A percentile compares a stretch with the other conserved stretches of the same genome.
Evolutionary conservation across 2,113 vertebrate genomes (phyloP).

Genomic region (Chaetura pelagica): DNA sequence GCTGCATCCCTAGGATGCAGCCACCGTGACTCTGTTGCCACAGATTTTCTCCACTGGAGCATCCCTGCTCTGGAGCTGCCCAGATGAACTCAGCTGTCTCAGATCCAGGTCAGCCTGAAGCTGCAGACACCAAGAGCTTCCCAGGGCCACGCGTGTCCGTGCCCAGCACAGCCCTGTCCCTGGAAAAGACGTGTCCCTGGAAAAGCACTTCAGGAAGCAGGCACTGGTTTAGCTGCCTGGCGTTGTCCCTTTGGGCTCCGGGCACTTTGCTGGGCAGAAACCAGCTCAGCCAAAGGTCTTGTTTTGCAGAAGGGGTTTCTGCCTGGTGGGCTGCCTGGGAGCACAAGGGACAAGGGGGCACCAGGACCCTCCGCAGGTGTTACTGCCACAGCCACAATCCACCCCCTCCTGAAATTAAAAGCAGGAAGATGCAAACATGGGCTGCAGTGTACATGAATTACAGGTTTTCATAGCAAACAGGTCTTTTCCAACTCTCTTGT

Average conservation of each 20-base stretch:
- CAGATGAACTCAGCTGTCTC: not conserved
- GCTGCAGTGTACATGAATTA: accelerated
- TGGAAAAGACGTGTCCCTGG: no score
- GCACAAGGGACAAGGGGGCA: not conserved
- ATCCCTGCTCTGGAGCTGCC: not conserved
- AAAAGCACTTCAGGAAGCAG: not conserved
- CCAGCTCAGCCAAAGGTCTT: accelerated
- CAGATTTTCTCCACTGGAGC: not conserved
- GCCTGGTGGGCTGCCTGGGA: accelerated
- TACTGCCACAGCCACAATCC: not conserved
- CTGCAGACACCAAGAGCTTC: not conserved
- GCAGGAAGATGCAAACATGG: not conserved
- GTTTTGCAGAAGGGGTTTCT: not conserved
- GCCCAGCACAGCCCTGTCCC: not conserved
- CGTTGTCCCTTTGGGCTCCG: not conserved
- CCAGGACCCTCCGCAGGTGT: not conserved
- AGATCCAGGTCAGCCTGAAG: not conserved
- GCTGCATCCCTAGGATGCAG: not conserved
- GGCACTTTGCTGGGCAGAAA: not conserved
- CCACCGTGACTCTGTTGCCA: not conserved
- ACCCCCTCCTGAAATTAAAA: not conserved
- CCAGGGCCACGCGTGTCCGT: not conserved
- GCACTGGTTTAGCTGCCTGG: not conserved
- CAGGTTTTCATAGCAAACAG: not conserved
- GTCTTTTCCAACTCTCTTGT: not conserved